Evolutionary conservation across 2,888 invertebrate genomes (phyloP).

Genomic region (Horisme vitalbata): DNA sequence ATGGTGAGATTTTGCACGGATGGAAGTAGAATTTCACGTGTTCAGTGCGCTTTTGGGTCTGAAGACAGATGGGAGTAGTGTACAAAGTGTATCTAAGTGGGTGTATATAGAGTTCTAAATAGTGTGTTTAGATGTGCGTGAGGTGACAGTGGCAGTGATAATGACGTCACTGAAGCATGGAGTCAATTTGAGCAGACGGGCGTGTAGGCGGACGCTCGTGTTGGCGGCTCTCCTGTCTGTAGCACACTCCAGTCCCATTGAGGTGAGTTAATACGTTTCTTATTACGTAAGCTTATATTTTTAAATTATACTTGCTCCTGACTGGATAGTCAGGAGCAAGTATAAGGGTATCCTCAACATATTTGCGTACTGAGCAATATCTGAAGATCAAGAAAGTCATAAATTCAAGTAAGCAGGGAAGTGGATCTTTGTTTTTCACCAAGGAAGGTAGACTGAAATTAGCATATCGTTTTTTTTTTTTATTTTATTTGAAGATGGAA

Average conservation of each 20-base stretch:
- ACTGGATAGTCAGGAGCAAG: too few species aligned
- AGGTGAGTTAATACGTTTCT: constrained; percentile 71
- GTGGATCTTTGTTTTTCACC: too few species aligned
- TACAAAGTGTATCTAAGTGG: neutral
- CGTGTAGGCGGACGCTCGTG: constrained; percentile 80
- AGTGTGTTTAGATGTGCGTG: constrained; percentile 45
- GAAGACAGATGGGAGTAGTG: constrained; percentile 6
- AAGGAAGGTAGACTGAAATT: too few species aligned
- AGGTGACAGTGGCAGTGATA: constrained; percentile 48
- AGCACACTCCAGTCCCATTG: constrained; percentile 53
- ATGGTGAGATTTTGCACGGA: constrained; percentile 41
- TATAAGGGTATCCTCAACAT: too few species aligned
- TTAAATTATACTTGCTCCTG: too few species aligned
- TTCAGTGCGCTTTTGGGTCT: constrained; percentile 18
- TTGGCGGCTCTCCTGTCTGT: constrained; percentile 52
- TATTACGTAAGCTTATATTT: too few species aligned
- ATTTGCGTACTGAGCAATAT: too few species aligned
- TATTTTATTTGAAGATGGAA: too few species aligned
- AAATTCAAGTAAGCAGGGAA: too few species aligned
- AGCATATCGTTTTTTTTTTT: too few species aligned
- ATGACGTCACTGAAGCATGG: constrained; percentile 86
- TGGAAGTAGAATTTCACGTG: constrained; percentile 4
- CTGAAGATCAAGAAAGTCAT: too few species aligned
- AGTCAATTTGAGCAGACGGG: constrained; percentile 87
- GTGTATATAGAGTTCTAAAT: constrained; percentile 12